Evolutionary conservation across 2,113 vertebrate genomes (phyloP).

Genomic region (Cardinalis cardinalis): DNA sequence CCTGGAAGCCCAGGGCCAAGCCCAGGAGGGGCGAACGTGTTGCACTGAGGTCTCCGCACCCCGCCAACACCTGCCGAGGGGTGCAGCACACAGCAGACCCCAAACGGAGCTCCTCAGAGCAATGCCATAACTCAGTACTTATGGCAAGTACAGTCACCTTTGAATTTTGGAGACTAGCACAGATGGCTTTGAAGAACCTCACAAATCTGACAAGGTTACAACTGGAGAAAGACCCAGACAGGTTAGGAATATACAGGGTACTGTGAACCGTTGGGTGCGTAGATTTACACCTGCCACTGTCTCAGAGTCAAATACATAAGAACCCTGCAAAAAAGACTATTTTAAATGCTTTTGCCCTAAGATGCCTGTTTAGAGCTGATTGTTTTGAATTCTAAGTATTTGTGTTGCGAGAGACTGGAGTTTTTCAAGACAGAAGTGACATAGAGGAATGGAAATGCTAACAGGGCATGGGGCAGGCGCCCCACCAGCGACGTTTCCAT

Average conservation of each 20-base stretch:
- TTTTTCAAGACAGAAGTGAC: neutral
- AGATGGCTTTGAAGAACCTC: slow-evolving; percentile 57
- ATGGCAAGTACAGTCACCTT: slow-evolving; percentile 13
- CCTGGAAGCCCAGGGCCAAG: slow-evolving; percentile 31
- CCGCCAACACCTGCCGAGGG: neutral
- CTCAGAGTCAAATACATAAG: slow-evolving; percentile 7
- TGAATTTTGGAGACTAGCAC: slow-evolving; percentile 34
- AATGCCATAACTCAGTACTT: neutral
- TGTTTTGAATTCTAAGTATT: neutral
- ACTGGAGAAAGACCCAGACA: slow-evolving; percentile 42
- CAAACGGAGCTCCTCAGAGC: slow-evolving; percentile 30
- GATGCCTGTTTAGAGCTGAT: neutral
- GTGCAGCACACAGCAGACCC: neutral
- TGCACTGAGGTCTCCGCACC: slow-evolving; percentile 5
- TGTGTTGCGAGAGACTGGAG: neutral
- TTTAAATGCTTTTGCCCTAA: neutral
- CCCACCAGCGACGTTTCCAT: slow-evolving; percentile 11
- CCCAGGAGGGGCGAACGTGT: neutral
- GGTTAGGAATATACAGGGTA: slow-evolving; percentile 38
- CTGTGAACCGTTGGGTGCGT: neutral
- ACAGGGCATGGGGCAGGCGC: neutral
- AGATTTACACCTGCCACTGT: neutral
- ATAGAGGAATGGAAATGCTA: neutral
- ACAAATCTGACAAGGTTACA: slow-evolving; percentile 16
- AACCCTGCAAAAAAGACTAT: slow-evolving; percentile 27